Percentiles rank a stretch among this genome's conserved stretches.
Evolutionary conservation across 2,797 vertebrate genomes (phyloP).

Genomic region (Sebastiscus albofasciatus): DNA sequence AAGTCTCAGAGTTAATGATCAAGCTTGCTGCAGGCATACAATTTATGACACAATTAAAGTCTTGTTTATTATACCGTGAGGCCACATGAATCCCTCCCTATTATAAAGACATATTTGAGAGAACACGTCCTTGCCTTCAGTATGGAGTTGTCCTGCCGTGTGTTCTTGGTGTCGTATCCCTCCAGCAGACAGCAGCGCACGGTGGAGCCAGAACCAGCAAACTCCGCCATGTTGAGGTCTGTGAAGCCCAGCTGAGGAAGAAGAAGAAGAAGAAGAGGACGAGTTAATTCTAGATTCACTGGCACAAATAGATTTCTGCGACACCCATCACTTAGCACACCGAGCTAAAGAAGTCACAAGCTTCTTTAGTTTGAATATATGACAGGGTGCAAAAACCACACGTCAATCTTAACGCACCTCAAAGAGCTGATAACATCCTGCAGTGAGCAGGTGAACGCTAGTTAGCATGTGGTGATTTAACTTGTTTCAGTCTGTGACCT

Average conservation of each 20-base stretch:
- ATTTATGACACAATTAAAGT: not conserved
- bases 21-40: not conserved
- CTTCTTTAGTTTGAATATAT: constrained; percentile 2
- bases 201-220: constrained; percentile 94
- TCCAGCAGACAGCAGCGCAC: constrained; percentile 96
- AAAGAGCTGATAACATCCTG: not conserved
- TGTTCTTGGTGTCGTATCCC: constrained; percentile 97
- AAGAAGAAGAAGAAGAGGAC: not conserved
- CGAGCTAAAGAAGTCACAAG: not conserved
- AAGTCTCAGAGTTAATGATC: constrained; percentile 13
- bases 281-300: constrained; percentile 1
- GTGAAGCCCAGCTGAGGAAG: constrained; percentile 91
- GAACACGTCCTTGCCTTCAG: constrained; percentile 86
- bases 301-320: not conserved
- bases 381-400: constrained; percentile 20
- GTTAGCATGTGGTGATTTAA: not conserved
- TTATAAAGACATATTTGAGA: not conserved
- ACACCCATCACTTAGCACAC: constrained; percentile 39
- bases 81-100: not conserved
- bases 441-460: not conserved
- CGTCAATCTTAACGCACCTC: not conserved
- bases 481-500: not conserved
- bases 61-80: not conserved
- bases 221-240: constrained; percentile 97
- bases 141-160: constrained; percentile 97